Evolutionary conservation across 2,113 vertebrate species (phyloP).

Genomic region (Prochilodus magdalenae): DNA sequence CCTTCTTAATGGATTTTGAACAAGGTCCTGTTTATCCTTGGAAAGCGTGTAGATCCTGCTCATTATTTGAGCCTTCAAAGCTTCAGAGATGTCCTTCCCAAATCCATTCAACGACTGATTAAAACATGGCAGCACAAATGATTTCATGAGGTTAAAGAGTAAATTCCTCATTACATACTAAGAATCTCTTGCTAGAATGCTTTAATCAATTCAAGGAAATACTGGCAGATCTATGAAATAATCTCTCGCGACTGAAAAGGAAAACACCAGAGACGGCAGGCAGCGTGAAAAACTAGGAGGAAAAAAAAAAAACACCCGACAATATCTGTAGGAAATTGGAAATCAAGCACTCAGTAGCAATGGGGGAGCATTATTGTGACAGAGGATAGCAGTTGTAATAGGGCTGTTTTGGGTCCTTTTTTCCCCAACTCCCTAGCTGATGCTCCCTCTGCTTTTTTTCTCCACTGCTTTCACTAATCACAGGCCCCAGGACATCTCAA

Average conservation of each 20-base stretch:
- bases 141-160: conserved; percentile 26
- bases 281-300: conserved; percentile 14
- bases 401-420: conserved; percentile 48
- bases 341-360: conserved; percentile 60
- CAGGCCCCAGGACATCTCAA: conserved; percentile 74
- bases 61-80: conserved; percentile 20
- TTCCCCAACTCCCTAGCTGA: conserved; percentile 50
- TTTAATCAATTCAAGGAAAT: conserved; percentile 45
- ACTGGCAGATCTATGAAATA: conserved; percentile 55
- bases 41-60: not conserved
- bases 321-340: conserved; percentile 60
- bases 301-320: conserved; percentile 35
- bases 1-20: not conserved
- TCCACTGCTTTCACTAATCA: conserved; percentile 75
- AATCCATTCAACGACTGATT: conserved; percentile 26
- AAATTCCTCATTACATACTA: conserved; percentile 43
- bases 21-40: not conserved
- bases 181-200: conserved; percentile 37
- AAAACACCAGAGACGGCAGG: conserved; percentile 43
- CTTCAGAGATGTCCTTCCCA: conserved; percentile 4
- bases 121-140: conserved; percentile 13
- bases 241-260: conserved; percentile 44
- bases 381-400: conserved; percentile 59
- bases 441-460: conserved; percentile 39
- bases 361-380: conserved; percentile 56